Conservation (phyloP, 1,140 invertebrate species). For the Gonioctena quinquepunctata region DNA sequence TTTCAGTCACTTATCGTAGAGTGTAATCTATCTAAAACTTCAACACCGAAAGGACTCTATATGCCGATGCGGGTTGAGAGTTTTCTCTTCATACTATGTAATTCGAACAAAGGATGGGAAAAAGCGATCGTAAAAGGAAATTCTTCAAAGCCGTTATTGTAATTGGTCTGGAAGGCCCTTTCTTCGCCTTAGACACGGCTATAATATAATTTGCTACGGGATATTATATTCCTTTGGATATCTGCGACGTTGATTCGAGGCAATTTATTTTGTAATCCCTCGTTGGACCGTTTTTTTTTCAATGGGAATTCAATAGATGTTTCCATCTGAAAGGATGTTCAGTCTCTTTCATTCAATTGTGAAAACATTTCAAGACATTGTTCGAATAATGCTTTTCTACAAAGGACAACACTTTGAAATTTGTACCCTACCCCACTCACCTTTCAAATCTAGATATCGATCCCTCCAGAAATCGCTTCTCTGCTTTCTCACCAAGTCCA, state of each 20-base stretch:
- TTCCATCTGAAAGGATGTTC: not conserved
- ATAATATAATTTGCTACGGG: conserved; percentile 1
- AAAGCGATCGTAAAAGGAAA: not conserved
- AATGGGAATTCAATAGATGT: not conserved
- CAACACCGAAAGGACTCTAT: too few relatives aligned
- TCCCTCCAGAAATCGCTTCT: too few relatives aligned
- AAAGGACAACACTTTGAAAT: too few relatives aligned
- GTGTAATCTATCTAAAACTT: too few relatives aligned
- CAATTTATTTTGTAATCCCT: not conserved
- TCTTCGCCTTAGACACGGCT: not conserved
- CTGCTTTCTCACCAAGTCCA: too few relatives aligned
- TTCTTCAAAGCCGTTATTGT: conserved; percentile 3
- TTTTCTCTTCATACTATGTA: not conserved
- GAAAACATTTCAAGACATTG: conserved; percentile 1
- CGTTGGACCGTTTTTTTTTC: not conserved
- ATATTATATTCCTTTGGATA: conserved; percentile 5
- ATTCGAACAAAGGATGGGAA: not conserved
- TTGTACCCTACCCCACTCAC: too few relatives aligned
- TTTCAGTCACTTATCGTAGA: too few relatives aligned
- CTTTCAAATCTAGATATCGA: too few relatives aligned
- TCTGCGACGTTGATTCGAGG: not conserved
- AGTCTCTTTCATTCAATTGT: not conserved
- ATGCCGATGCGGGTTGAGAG: not conserved
- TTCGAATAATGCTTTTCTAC: not conserved
- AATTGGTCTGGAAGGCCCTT: not conserved